Percentiles rank a stretch among this genome's conserved stretches.
These are phyloP conservation scores for Scotopteryx bipunctaria DNA, from an alignment of 2,888 invertebrate genomes.

Conservation along the genomic window DNA sequence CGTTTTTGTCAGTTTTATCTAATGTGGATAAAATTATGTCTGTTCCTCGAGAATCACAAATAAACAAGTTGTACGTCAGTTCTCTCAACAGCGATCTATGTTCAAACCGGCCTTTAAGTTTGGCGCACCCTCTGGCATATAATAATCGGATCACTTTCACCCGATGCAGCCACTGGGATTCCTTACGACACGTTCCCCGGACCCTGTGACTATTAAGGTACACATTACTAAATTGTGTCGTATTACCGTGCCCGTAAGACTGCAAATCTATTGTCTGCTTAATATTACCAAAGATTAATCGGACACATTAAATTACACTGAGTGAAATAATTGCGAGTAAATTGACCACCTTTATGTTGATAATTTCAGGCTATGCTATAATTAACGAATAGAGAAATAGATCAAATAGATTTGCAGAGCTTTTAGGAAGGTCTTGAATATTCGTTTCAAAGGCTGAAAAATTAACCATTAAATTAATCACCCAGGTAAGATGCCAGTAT, in stretches of 20 bases:
- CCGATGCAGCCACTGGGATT: constrained; percentile 26
- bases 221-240: constrained; percentile 16
- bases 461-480: background rate
- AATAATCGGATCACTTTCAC: constrained; percentile 18
- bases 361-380: background rate
- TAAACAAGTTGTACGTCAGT: no score
- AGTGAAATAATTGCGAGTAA: no score
- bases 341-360: background rate
- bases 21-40: no score
- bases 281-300: no score
- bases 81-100: no score
- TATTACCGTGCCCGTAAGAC: background rate
- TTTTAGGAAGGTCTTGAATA: background rate
- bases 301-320: no score
- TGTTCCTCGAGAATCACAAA: no score
- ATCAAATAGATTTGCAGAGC: constrained; percentile 3
- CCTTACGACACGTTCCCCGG: constrained; percentile 14
- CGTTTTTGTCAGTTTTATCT: no score
- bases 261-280: constrained; percentile 8
- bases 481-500: constrained; percentile 89
- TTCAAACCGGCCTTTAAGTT: constrained; percentile 13
- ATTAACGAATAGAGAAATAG: background rate
- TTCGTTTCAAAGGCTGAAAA: background rate
- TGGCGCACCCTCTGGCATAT: constrained; percentile 4
- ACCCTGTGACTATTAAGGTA: constrained; percentile 21